Percentiles rank a stretch among this genome's conserved stretches.
Conservation (phyloP, 2,888 invertebrate genomes). For the Drosophila borborema region DNA sequence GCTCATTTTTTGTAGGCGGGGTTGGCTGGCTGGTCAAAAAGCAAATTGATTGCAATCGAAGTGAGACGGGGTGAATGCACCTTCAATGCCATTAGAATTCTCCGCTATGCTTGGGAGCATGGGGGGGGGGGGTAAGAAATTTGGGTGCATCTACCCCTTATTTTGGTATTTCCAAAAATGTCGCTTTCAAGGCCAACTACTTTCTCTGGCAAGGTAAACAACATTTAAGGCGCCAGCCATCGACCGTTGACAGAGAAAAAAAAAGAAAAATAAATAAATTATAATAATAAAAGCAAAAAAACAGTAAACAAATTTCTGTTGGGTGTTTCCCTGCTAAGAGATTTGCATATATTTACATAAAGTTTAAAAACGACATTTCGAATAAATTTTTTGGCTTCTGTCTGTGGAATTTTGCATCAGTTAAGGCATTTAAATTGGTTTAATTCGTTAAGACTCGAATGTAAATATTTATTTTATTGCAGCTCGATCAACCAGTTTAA, state of each 20-base stretch:
- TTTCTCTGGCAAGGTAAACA: conserved; percentile 76
- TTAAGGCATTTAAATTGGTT: conserved; percentile 41
- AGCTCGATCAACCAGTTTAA: conserved; percentile 43
- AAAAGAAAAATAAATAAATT: neutral
- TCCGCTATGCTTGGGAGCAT: neutral
- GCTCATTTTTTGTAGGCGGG: conserved; percentile 29
- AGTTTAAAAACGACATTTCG: conserved; percentile 32
- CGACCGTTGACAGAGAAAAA: conserved; percentile 51
- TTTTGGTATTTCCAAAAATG: conserved; percentile 23
- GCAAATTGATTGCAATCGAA: conserved; percentile 27
- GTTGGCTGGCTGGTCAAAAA: neutral
- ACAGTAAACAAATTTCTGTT: conserved; percentile 22
- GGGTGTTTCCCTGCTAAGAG: conserved; percentile 55
- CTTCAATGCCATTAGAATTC: conserved; percentile 22
- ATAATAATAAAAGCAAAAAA: conserved; percentile 29
- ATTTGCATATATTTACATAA: conserved; percentile 52
- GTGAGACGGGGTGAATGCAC: conserved; percentile 57
- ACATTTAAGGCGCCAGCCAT: conserved; percentile 75
- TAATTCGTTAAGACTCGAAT: conserved; percentile 43
- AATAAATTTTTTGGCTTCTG: conserved; percentile 58
- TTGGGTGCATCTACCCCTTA: neutral
- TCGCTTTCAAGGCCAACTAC: conserved; percentile 67
- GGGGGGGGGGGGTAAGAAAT: neutral
- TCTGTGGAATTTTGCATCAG: conserved; percentile 35
- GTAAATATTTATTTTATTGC: conserved; percentile 41